Evolutionary conservation across 2,888 invertebrate species (phyloP).

Genomic region (Drosophila recens): DNA sequence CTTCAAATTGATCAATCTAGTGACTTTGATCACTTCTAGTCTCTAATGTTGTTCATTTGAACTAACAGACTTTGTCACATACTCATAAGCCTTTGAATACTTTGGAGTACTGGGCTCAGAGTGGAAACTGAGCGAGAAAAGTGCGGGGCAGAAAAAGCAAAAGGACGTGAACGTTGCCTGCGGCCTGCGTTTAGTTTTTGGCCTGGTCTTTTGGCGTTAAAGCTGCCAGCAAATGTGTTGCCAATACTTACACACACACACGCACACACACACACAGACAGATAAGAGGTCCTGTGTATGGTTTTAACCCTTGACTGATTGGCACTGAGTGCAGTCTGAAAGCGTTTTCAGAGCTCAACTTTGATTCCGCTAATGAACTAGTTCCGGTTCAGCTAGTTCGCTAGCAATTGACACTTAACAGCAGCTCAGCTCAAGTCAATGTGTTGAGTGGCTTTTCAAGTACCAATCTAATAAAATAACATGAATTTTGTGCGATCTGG

Average conservation of each 20-base stretch:
- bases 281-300: slow-evolving; percentile 20
- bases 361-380: slow-evolving; percentile 31
- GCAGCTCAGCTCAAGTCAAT: background rate
- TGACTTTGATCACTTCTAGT: too few species aligned
- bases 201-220: slow-evolving; percentile 37
- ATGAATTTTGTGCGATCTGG: slow-evolving; percentile 3
- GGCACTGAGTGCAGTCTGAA: slow-evolving; percentile 29
- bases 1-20: too few species aligned
- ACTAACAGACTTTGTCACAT: background rate
- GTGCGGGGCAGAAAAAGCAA: background rate
- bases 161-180: slow-evolving; percentile 41
- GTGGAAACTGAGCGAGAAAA: background rate
- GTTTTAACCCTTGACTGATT: slow-evolving; percentile 50
- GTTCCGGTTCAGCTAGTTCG: slow-evolving; percentile 22
- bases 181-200: slow-evolving; percentile 51
- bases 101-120: background rate
- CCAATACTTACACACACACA: slow-evolving; percentile 20
- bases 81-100: background rate
- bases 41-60: background rate
- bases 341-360: slow-evolving; percentile 15
- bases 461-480: background rate
- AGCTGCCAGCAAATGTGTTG: slow-evolving; percentile 31
- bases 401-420: slow-evolving; percentile 14
- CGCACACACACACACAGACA: slow-evolving; percentile 1
- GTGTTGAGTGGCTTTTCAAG: background rate